phyloP scores from a whole-genome alignment of 2,113 vertebrate genomes.

The Sorex fumeus region DNA sequence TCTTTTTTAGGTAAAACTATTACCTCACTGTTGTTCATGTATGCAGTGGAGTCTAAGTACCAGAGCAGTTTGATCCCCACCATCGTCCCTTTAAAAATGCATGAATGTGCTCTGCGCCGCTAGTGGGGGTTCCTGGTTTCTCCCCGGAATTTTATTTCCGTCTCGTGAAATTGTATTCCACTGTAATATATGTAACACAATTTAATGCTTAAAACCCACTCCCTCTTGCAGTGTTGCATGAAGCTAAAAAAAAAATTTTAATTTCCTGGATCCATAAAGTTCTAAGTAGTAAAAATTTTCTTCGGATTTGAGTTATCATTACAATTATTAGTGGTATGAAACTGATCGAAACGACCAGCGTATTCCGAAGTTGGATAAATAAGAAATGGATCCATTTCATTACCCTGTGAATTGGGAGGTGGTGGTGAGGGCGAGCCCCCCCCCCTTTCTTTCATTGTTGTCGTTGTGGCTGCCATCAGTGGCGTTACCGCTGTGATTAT shows the following conservation, averaged over 20 bases:
- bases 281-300: conserved; percentile 37
- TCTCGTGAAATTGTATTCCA: conserved; percentile 24
- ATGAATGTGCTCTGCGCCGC: neutral
- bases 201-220: conserved; percentile 34
- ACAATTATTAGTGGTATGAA: neutral
- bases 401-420: neutral
- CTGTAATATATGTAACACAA: conserved; percentile 40
- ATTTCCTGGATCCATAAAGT: conserved; percentile 68
- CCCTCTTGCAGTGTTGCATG: neutral
- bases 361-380: conserved; percentile 51
- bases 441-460: no score
- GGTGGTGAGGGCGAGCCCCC: neutral
- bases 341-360: conserved; percentile 12
- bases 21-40: conserved; percentile 71
- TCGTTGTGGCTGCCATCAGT: no score
- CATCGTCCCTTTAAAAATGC: conserved; percentile 30
- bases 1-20: conserved; percentile 66
- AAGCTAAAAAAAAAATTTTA: conserved; percentile 46
- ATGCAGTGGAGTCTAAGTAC: conserved; percentile 64
- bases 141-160: conserved; percentile 59
- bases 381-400: conserved; percentile 26
- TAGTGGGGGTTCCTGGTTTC: conserved; percentile 16
- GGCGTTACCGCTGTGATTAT: no score
- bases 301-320: conserved; percentile 48
- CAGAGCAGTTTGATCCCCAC: neutral